Conservation (phyloP, 2,888 invertebrate genomes). For the Pammene aurita region DNA sequence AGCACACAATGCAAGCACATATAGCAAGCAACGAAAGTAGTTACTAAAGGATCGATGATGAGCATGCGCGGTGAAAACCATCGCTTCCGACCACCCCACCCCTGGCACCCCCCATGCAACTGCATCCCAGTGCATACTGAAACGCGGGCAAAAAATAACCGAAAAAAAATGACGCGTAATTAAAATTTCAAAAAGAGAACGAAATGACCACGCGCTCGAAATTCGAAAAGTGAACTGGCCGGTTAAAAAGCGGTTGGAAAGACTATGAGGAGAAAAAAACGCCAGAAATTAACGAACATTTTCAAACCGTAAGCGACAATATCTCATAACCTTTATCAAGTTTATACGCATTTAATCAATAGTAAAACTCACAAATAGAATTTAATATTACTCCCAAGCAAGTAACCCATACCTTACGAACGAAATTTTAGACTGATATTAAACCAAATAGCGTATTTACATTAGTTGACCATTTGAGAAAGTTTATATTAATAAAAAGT, state of each 20-base stretch:
- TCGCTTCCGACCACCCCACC: slow-evolving; percentile 60
- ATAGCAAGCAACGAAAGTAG: slow-evolving; percentile 59
- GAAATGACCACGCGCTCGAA: slow-evolving; percentile 28
- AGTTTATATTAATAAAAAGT: slow-evolving; percentile 69
- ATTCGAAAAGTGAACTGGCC: slow-evolving; percentile 36
- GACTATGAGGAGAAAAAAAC: slow-evolving; percentile 82
- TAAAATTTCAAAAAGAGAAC: slow-evolving; percentile 30
- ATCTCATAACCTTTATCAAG: slow-evolving; percentile 54
- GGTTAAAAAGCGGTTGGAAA: slow-evolving; percentile 45
- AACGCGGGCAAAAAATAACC: slow-evolving; percentile 59
- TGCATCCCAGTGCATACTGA: slow-evolving; percentile 80
- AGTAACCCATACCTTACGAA: slow-evolving; percentile 78
- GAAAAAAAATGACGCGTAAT: slow-evolving; percentile 44
- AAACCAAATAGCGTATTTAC: slow-evolving; percentile 81
- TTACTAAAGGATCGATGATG: slow-evolving; percentile 75
- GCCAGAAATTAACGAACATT: slow-evolving; percentile 54
- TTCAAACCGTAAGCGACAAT: slow-evolving; percentile 44
- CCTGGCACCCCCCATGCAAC: slow-evolving; percentile 68
- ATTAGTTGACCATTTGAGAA: slow-evolving; percentile 83
- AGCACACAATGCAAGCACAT: slow-evolving; percentile 51
- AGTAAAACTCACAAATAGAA: slow-evolving; percentile 45
- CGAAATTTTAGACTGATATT: slow-evolving; percentile 83
- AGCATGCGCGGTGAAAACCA: slow-evolving; percentile 68
- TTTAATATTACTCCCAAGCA: slow-evolving; percentile 65
- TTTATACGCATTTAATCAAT: slow-evolving; percentile 49